phyloP scores from a whole-genome alignment of 1,140 invertebrate species.

The Drosophila oshimai region DNA sequence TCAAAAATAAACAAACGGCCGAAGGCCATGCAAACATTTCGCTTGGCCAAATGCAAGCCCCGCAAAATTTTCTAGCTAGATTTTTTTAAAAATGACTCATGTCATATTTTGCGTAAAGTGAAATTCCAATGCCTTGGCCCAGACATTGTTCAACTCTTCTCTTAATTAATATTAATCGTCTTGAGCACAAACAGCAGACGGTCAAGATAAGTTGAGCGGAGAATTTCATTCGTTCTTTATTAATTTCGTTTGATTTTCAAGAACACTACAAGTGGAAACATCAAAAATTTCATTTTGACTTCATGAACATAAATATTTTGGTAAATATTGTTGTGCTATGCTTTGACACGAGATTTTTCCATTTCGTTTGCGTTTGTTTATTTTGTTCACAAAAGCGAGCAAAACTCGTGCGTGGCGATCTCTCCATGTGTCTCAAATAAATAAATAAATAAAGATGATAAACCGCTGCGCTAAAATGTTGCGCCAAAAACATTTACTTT shows the following conservation, averaged over 20 bases:
- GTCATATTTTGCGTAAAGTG: conserved; percentile 5
- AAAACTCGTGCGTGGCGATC: conserved; percentile 20
- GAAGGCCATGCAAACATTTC: conserved; percentile 4
- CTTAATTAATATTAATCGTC: conserved; percentile 47
- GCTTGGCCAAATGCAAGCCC: neutral
- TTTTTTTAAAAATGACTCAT: conserved; percentile 23
- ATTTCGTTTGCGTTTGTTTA: conserved; percentile 35
- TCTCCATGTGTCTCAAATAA: conserved; percentile 9
- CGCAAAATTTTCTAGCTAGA: neutral
- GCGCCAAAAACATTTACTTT: conserved; percentile 28
- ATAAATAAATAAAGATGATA: conserved; percentile 29
- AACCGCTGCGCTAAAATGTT: conserved; percentile 1
- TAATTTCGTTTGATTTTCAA: conserved; percentile 41
- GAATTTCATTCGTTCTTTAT: neutral
- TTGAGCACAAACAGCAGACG: conserved; percentile 23
- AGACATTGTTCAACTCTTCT: conserved; percentile 24
- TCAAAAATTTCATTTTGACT: conserved; percentile 31
- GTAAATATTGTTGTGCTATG: conserved; percentile 13
- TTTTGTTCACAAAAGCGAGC: conserved; percentile 28
- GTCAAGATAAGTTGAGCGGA: conserved; percentile 7
- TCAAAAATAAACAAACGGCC: neutral
- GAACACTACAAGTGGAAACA: conserved; percentile 30
- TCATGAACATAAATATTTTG: conserved; percentile 47
- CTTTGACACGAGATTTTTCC: conserved; percentile 13
- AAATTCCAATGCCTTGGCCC: conserved; percentile 49